Base-by-base conservation (phyloP, 2,113 vertebrate genomes). In the Ammodytes marinus region DNA sequence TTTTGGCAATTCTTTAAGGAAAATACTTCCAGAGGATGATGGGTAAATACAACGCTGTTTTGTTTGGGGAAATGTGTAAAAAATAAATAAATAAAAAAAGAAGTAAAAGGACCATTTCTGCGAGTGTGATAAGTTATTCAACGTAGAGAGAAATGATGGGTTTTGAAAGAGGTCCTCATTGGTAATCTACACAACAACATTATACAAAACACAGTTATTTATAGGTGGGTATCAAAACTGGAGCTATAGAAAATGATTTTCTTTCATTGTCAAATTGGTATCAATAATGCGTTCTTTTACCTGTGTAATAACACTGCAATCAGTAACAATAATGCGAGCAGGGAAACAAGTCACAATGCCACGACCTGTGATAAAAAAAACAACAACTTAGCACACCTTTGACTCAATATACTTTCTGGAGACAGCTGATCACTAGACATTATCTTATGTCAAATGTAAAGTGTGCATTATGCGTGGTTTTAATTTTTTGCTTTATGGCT, bases 301-400 rank as follows among this genome's bases (percentile, higher is more conserved):
- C 82, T 92, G 85, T 90, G 80, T 89, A 89, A 88, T 91, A 93
- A 93, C 87, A 92, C 90, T 90, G 91, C 80, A 85, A 43, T 88
- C 68, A 84, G 66, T 85, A 88, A 90, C 84, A 87, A 39, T 49
- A 82, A 77, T 55, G 77, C 43, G 65, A 54, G 35, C 61, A 74
- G 57, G 66, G 46, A 80, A 67, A 74, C 15, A 50, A 59, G 60
- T 67, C 69, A 78, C 45, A 49, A 39, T 13, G 75, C 55, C 43
- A 58, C 63, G 4, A 15, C 59, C 58, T 57, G 43, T 43, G 59
- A 50, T 35, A 63, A 27, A 27, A 27, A 27, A 27, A 27, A 79
- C 53, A 68, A 61, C 37, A 55, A 40, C n/a, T 61, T 19, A 68
- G 74, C 57, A 78, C 54, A 10, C 52, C 40, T 52, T 69, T 55